These are phyloP conservation scores for Holotrichia oblita DNA, from an alignment of 1,140 invertebrate species.

Conservation along the genomic window DNA sequence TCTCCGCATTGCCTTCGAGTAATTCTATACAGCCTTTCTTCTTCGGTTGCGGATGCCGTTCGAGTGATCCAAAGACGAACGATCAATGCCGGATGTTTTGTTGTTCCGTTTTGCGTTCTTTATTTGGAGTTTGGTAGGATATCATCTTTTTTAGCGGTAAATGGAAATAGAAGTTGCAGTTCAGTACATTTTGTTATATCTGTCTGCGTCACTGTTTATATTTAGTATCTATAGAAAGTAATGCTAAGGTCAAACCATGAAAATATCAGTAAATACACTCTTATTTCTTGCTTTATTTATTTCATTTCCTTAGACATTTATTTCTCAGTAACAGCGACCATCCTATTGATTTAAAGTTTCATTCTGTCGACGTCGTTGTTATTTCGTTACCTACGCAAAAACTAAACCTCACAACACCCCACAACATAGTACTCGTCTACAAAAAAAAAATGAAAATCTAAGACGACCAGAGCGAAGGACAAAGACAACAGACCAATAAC, in stretches of 20 bases:
- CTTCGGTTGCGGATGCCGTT: background rate
- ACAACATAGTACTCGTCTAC: background rate
- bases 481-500: conserved; percentile 22
- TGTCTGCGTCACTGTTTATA: too few species aligned
- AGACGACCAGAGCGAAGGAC: background rate
- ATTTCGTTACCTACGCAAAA: conserved; percentile 1
- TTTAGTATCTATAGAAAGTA: too few species aligned
- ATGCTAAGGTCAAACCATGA: too few species aligned
- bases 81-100: background rate
- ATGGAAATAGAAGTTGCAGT: conserved; percentile 7
- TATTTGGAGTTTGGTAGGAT: conserved; percentile 4
- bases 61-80: background rate
- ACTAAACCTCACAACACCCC: background rate
- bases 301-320: too few species aligned
- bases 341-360: background rate
- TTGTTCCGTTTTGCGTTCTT: background rate
- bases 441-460: background rate
- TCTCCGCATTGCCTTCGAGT: background rate
- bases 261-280: too few species aligned
- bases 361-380: background rate
- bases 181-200: too few species aligned
- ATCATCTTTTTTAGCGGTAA: background rate
- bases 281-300: too few species aligned
- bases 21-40: background rate
- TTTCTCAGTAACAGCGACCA: too few species aligned